These are phyloP conservation scores for Sebastiscus tertius DNA, from an alignment of 2,797 vertebrate genomes.

Conservation along the genomic window DNA sequence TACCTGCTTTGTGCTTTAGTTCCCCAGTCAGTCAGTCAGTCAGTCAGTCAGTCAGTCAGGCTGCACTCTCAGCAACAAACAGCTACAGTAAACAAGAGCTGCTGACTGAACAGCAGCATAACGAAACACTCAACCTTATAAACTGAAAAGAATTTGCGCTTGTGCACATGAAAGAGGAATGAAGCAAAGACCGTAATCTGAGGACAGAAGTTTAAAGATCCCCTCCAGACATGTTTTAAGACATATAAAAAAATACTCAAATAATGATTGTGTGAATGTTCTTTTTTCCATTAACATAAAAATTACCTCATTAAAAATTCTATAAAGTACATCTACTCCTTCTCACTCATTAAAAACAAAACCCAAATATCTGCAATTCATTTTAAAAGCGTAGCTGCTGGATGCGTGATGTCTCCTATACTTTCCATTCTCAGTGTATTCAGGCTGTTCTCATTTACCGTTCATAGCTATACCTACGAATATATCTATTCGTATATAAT, in stretches of 20 bases:
- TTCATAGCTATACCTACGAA: too few relatives aligned
- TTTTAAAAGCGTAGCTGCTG: neutral
- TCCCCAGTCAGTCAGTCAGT: neutral
- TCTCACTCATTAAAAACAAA: neutral
- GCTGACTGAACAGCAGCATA: slow-evolving; percentile 30
- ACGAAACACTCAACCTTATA: slow-evolving; percentile 5
- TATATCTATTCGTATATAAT: too few relatives aligned
- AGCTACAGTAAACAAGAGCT: slow-evolving; percentile 23
- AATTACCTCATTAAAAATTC: neutral
- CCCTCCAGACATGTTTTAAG: neutral
- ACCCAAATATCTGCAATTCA: neutral
- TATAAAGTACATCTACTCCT: neutral
- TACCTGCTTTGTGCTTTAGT: slow-evolving; percentile 28
- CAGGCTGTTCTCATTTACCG: too few relatives aligned
- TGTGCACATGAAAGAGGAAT: slow-evolving; percentile 17
- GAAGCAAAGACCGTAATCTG: neutral
- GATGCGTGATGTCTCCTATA: neutral
- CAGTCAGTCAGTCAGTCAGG: slow-evolving; percentile 1
- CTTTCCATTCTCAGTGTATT: neutral
- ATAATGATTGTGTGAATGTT: neutral
- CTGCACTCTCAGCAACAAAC: slow-evolving; percentile 11
- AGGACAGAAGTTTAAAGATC: slow-evolving; percentile 16
- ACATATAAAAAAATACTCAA: neutral
- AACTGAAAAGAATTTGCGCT: slow-evolving; percentile 36
- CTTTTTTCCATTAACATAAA: neutral